phyloP scores from a whole-genome alignment of 2,797 vertebrate genomes.

The Labroides dimidiatus region DNA sequence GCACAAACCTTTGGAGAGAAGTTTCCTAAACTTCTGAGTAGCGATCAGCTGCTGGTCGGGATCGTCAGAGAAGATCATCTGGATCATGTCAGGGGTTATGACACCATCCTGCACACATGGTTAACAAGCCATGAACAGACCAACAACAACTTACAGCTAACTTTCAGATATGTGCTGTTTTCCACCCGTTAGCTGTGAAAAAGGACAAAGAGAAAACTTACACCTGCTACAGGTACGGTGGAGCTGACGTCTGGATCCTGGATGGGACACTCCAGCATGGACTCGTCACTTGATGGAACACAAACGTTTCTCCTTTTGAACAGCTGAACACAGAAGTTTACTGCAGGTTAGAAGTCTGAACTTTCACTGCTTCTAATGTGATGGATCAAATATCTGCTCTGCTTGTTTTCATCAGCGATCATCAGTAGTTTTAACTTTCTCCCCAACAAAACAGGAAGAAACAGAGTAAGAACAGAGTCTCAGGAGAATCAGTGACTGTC shows the following conservation, averaged over 20 bases:
- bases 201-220: slow-evolving; percentile 63
- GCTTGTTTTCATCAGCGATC: too few species aligned
- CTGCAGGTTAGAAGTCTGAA: neutral
- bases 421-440: too few species aligned
- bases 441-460: too few species aligned
- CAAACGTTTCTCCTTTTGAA: slow-evolving; percentile 93
- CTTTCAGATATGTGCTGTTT: neutral
- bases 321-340: slow-evolving; percentile 76
- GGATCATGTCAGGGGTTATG: slow-evolving; percentile 92
- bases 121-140: neutral
- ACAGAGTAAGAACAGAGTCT: too few species aligned
- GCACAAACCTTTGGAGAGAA: slow-evolving; percentile 91
- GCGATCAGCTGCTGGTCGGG: slow-evolving; percentile 91
- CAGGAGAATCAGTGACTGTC: too few species aligned
- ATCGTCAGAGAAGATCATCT: slow-evolving; percentile 94
- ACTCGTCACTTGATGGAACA: slow-evolving; percentile 87
- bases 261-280: slow-evolving; percentile 92
- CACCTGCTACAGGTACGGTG: slow-evolving; percentile 89
- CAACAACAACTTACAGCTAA: too few species aligned
- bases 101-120: slow-evolving; percentile 86
- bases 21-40: slow-evolving; percentile 93
- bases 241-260: slow-evolving; percentile 94
- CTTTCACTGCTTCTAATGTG: too few species aligned
- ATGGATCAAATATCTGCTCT: too few species aligned
- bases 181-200: too few species aligned